Evolutionary conservation across 2,888 invertebrate species (phyloP).

Genomic region (Stenichneumon culpator): DNA sequence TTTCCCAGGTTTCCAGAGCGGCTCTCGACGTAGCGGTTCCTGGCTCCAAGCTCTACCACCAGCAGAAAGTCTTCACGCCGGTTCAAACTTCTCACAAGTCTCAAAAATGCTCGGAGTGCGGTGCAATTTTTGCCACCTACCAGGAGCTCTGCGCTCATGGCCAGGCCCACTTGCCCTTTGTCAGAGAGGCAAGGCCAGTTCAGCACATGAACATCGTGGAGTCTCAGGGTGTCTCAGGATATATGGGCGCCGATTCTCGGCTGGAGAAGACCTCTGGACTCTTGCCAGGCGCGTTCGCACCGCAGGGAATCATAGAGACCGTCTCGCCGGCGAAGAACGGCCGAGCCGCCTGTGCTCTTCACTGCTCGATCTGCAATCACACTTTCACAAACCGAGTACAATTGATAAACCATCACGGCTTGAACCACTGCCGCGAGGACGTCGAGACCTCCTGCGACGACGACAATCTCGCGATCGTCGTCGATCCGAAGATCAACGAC

Average conservation of each 20-base stretch:
- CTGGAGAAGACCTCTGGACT: constrained; percentile 46
- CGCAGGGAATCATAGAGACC: constrained; percentile 65
- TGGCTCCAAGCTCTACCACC: constrained; percentile 77
- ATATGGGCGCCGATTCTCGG: constrained; percentile 60
- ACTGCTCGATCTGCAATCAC: constrained; percentile 81
- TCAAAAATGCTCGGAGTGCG: constrained; percentile 79
- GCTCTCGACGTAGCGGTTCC: constrained; percentile 76
- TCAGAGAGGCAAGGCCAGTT: constrained; percentile 76
- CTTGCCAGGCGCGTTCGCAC: constrained; percentile 36
- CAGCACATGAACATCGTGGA: constrained; percentile 82
- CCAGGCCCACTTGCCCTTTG: constrained; percentile 77
- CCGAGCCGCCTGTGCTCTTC: constrained; percentile 79
- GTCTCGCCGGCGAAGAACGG: constrained; percentile 62
- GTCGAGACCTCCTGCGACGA: constrained; percentile 78
- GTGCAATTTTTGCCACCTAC: constrained; percentile 77
- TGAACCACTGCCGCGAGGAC: constrained; percentile 76
- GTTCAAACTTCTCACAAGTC: constrained; percentile 77
- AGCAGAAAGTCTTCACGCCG: constrained; percentile 77
- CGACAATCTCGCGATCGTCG: constrained; percentile 78
- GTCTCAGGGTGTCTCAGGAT: constrained; percentile 74
- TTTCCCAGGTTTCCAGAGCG: constrained; percentile 77
- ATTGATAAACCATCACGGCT: constrained; percentile 79
- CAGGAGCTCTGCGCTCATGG: constrained; percentile 80
- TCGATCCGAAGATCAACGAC: constrained; percentile 75
- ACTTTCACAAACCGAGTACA: constrained; percentile 80